These are phyloP conservation scores for Eilema griseolum DNA, from an alignment of 2,888 invertebrate species.

Conservation along the genomic window DNA sequence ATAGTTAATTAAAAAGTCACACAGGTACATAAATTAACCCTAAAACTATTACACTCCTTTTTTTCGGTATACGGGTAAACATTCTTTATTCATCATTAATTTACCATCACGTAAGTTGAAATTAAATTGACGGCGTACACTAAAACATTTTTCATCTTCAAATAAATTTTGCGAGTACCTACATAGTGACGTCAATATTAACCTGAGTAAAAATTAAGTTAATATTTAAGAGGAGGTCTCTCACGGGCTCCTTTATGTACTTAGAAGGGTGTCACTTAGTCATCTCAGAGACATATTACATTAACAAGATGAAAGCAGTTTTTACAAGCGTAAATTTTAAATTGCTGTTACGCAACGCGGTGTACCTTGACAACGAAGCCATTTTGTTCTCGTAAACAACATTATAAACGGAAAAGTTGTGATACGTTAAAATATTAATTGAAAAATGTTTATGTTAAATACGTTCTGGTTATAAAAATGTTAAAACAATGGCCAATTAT, in stretches of 20 bases:
- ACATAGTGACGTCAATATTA: conserved; percentile 20
- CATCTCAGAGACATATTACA: conserved; percentile 67
- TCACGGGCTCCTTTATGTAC: conserved; percentile 43
- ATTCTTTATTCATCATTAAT: background rate
- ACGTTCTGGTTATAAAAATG: background rate
- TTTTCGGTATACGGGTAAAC: background rate
- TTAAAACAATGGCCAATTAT: conserved; percentile 14
- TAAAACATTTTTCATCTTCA: background rate
- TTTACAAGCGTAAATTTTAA: conserved; percentile 79
- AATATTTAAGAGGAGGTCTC: conserved; percentile 49
- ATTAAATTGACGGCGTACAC: background rate
- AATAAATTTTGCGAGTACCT: background rate
- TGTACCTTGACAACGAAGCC: conserved; percentile 43
- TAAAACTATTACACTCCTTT: too few relatives aligned
- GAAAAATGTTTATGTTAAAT: background rate
- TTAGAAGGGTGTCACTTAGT: conserved; percentile 65
- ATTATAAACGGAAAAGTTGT: conserved; percentile 10
- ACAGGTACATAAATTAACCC: too few relatives aligned
- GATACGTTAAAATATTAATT: conserved; percentile 2
- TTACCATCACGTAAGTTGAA: too few relatives aligned
- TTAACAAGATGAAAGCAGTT: conserved; percentile 78
- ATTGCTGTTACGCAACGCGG: conserved; percentile 66
- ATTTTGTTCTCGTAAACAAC: conserved; percentile 47
- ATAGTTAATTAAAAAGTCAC: background rate
- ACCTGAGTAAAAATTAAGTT: conserved; percentile 51